These are phyloP conservation scores for Halictus quadricinctus DNA, from an alignment of 2,888 invertebrate genomes.

Conservation along the genomic window DNA sequence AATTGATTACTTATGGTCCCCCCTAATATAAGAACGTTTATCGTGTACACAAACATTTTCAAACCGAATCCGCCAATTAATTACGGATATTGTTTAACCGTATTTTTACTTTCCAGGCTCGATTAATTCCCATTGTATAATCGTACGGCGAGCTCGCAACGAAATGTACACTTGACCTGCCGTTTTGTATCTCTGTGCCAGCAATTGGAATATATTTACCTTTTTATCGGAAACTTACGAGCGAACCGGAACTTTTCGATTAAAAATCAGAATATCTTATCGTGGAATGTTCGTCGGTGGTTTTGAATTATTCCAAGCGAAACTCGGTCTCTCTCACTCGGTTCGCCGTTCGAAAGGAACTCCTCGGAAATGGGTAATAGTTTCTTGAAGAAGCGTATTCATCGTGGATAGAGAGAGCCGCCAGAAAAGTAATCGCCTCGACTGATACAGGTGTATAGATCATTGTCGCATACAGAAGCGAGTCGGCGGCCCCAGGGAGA, in stretches of 20 bases:
- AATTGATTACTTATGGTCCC: too few relatives aligned
- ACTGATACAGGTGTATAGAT: constrained; percentile 56
- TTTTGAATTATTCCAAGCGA: background rate
- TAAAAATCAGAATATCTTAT: background rate
- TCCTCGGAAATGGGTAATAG: background rate
- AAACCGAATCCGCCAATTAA: background rate
- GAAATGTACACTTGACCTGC: too few relatives aligned
- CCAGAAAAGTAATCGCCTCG: constrained; percentile 34
- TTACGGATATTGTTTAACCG: background rate
- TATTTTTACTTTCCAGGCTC: too few relatives aligned
- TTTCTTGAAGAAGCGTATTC: background rate
- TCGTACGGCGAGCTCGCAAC: too few relatives aligned
- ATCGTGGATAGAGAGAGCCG: constrained; percentile 12
- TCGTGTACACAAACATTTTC: background rate
- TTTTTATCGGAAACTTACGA: background rate
- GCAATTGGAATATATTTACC: too few relatives aligned
- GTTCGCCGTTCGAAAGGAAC: background rate
- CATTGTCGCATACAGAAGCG: constrained; percentile 27
- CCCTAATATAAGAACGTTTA: background rate
- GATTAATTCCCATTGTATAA: too few relatives aligned
- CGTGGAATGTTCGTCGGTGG: background rate
- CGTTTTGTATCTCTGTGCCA: too few relatives aligned
- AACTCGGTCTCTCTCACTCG: background rate
- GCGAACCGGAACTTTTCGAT: background rate
- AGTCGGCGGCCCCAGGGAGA: constrained; percentile 42